Conservation (phyloP, 2,888 invertebrate species). For the Heliconius erato region DNA sequence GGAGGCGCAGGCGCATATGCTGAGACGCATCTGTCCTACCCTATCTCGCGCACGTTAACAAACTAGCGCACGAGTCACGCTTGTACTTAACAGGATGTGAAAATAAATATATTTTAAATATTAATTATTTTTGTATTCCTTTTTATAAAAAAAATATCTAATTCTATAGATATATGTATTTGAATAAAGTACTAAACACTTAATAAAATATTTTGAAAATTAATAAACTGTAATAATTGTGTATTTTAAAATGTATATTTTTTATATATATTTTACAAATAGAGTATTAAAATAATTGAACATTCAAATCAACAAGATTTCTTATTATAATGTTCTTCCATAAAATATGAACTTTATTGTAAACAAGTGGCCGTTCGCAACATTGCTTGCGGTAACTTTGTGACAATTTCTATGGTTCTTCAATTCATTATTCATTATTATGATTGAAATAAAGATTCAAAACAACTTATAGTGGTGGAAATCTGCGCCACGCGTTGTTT, state of each 20-base stretch:
- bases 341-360: neutral
- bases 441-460: too few relatives aligned
- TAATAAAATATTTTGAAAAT: neutral
- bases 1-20: conserved; percentile 56
- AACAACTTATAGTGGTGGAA: too few relatives aligned
- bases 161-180: neutral
- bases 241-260: too few relatives aligned
- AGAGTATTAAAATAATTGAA: too few relatives aligned
- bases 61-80: conserved; percentile 68
- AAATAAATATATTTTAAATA: neutral
- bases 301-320: neutral
- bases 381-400: too few relatives aligned
- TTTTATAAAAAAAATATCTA: neutral
- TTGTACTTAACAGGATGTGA: conserved; percentile 52
- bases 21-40: conserved; percentile 71
- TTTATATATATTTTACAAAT: neutral
- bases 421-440: too few relatives aligned
- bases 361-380: neutral
- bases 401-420: too few relatives aligned
- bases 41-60: conserved; percentile 59
- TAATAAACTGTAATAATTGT: too few relatives aligned
- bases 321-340: neutral
- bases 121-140: neutral
- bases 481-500: too few relatives aligned
- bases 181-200: too few relatives aligned